phyloP scores from a whole-genome alignment of 2,888 invertebrate species.

The Acrocyrtus sp. region DNA sequence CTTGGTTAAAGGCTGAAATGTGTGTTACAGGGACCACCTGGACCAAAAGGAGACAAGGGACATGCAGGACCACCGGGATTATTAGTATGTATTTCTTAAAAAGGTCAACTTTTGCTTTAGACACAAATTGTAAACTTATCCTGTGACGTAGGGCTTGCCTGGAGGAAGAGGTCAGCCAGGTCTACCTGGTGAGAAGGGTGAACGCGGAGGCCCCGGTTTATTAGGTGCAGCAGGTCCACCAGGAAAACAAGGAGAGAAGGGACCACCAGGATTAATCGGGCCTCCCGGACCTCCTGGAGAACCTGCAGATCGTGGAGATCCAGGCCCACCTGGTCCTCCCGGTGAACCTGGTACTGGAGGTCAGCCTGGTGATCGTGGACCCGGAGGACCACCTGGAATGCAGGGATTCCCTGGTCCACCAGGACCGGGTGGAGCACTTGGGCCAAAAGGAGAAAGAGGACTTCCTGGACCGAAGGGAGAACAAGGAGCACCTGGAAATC shows the following conservation, averaged over 20 bases:
- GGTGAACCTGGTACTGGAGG: slow-evolving; percentile 80
- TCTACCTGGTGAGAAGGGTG: slow-evolving; percentile 78
- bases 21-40: slow-evolving; percentile 73
- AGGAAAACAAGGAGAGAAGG: slow-evolving; percentile 80
- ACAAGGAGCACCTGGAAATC: slow-evolving; percentile 74
- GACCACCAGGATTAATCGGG: slow-evolving; percentile 79
- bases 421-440: slow-evolving; percentile 74
- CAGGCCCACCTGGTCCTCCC: slow-evolving; percentile 76
- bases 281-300: slow-evolving; percentile 83
- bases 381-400: slow-evolving; percentile 76
- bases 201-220: slow-evolving; percentile 76
- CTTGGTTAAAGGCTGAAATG: neutral
- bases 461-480: slow-evolving; percentile 77
- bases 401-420: slow-evolving; percentile 72
- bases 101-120: neutral
- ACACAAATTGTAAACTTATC: neutral
- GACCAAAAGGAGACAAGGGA: slow-evolving; percentile 77
- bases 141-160: slow-evolving; percentile 71
- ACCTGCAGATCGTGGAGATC: slow-evolving; percentile 82
- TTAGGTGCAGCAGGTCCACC: slow-evolving; percentile 81
- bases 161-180: slow-evolving; percentile 76
- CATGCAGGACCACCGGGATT: slow-evolving; percentile 77
- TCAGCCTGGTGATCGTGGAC: slow-evolving; percentile 78
- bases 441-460: slow-evolving; percentile 80
- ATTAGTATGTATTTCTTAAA: slow-evolving; percentile 67